Percentiles rank a stretch among this genome's conserved stretches.
These are phyloP conservation scores for Scartelaos histophorus DNA, from an alignment of 2,113 vertebrate species.

Conservation along the genomic window DNA sequence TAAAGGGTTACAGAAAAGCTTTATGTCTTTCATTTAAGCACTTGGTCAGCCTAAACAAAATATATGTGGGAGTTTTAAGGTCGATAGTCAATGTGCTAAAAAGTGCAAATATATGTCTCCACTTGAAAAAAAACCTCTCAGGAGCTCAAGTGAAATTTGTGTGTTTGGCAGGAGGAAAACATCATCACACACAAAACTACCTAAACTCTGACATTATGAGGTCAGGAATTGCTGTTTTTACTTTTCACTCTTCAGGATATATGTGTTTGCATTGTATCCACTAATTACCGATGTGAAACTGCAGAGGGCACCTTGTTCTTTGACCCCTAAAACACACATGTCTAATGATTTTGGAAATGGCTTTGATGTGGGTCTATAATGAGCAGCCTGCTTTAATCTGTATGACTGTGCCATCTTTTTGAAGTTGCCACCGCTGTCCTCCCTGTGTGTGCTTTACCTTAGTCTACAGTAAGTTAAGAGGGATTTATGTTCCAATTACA, in stretches of 20 bases:
- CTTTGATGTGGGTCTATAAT: slow-evolving; percentile 36
- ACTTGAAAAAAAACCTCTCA: no score
- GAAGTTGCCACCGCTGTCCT: background rate
- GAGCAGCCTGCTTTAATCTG: slow-evolving; percentile 15
- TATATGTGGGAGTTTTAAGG: no score
- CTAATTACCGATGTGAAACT: slow-evolving; percentile 16
- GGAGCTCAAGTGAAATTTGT: background rate
- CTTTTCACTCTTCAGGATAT: background rate
- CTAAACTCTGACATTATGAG: background rate
- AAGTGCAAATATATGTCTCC: no score
- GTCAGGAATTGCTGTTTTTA: slow-evolving; percentile 14
- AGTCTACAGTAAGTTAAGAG: slow-evolving; percentile 6
- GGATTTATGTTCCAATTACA: slow-evolving; percentile 10
- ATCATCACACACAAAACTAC: background rate
- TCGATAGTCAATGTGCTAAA: no score
- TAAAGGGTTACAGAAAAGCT: no score
- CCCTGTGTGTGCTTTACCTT: background rate
- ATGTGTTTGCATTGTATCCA: background rate
- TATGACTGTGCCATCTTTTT: background rate
- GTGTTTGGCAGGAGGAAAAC: background rate
- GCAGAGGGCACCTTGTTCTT: background rate
- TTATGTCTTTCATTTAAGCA: no score
- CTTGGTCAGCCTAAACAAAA: no score
- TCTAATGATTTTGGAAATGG: slow-evolving; percentile 32
- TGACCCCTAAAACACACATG: slow-evolving; percentile 11